These are phyloP conservation scores for Tryphoninae sp. DNA, from an alignment of 2,888 invertebrate genomes.

Conservation along the genomic window DNA sequence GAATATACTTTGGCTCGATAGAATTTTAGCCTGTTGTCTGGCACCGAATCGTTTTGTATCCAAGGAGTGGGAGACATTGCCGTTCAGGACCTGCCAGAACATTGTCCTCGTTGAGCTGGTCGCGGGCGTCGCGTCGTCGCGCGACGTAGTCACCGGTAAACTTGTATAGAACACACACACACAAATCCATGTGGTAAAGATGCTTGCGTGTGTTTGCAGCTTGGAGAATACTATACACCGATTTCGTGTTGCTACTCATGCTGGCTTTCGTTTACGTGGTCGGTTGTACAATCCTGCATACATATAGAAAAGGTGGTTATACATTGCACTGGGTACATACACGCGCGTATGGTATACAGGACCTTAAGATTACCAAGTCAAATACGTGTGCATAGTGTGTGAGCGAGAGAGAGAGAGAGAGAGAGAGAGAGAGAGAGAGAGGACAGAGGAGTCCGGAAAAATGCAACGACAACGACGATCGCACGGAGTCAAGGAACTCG, in stretches of 20 bases:
- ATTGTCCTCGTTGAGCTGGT: conserved; percentile 69
- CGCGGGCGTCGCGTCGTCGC: conserved; percentile 56
- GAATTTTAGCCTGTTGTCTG: conserved; percentile 62
- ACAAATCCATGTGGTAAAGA: not conserved
- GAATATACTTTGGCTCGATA: conserved; percentile 54
- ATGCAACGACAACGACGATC: conserved; percentile 74
- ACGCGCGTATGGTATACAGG: conserved; percentile 66
- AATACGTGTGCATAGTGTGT: conserved; percentile 72
- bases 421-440: conserved; percentile 7
- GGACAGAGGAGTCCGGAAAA: conserved; percentile 65
- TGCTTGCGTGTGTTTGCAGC: not conserved
- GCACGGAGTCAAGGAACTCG: conserved; percentile 74
- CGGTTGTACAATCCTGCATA: conserved; percentile 28
- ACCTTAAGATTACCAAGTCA: conserved; percentile 80
- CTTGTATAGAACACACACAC: not conserved
- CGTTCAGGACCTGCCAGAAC: conserved; percentile 75
- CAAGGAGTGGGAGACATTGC: conserved; percentile 59
- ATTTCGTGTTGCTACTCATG: conserved; percentile 49
- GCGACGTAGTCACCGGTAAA: conserved; percentile 32
- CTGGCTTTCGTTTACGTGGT: conserved; percentile 47
- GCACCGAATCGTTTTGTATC: conserved; percentile 56
- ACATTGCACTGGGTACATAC: conserved; percentile 28
- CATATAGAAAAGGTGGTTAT: conserved; percentile 16
- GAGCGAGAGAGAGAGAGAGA: conserved; percentile 35
- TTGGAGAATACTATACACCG: conserved; percentile 37